Percentiles rank a stretch among this genome's conserved stretches.
These are phyloP conservation scores for Columba livia DNA, from an alignment of 2,113 vertebrate genomes.

Conservation along the genomic window DNA sequence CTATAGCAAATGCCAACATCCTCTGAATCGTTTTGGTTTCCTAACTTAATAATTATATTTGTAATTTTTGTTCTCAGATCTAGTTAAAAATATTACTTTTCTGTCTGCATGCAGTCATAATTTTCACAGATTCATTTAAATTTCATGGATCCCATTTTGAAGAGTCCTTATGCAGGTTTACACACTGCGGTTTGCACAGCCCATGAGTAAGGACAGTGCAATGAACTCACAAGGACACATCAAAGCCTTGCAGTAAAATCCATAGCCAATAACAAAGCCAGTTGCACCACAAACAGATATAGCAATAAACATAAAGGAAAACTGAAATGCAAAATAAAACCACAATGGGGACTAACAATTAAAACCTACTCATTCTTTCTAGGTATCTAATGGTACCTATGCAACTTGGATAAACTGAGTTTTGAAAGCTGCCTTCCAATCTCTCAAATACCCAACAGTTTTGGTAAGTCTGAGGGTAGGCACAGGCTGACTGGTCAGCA, in stretches of 20 bases:
- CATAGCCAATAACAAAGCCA: not conserved
- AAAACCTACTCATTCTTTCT: not conserved
- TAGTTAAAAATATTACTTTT: not conserved
- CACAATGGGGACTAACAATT: not conserved
- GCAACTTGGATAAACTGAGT: not conserved
- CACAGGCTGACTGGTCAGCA: not conserved
- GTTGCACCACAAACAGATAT: not conserved
- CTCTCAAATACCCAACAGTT: accelerated
- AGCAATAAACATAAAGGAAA: not conserved
- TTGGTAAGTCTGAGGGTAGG: not conserved
- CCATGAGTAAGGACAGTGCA: not conserved
- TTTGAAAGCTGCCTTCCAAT: not conserved
- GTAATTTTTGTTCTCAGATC: not conserved
- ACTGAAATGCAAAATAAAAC: not conserved
- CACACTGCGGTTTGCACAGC: not conserved
- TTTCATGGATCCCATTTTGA: not conserved
- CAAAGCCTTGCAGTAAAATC: not conserved
- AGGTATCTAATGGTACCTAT: not conserved
- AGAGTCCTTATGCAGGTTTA: not conserved
- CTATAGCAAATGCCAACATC: not conserved
- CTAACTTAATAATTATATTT: not conserved
- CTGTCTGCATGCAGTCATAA: not conserved
- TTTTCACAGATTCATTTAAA: not conserved
- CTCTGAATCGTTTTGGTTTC: not conserved
- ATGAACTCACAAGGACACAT: not conserved